Evolutionary conservation across 2,797 vertebrate species (phyloP).

Genomic region (Thaleichthys pacificus): DNA sequence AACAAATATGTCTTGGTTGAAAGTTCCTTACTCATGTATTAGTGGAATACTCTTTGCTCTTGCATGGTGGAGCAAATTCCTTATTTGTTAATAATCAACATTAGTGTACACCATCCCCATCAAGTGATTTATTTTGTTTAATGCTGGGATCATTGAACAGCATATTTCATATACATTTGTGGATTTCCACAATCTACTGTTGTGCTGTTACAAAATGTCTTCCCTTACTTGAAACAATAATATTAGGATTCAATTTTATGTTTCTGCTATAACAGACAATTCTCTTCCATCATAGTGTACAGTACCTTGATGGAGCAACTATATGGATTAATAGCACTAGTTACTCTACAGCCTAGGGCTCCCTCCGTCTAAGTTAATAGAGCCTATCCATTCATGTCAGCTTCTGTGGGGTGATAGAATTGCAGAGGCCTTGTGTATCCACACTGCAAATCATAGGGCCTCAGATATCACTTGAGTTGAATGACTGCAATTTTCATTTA

Average conservation of each 20-base stretch:
- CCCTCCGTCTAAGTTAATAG: constrained; percentile 78
- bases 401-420: constrained; percentile 76
- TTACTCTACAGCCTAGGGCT: constrained; percentile 74
- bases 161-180: not conserved
- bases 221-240: constrained; percentile 47
- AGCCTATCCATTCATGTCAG: constrained; percentile 83
- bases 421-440: constrained; percentile 71
- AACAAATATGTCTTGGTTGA: constrained; percentile 18
- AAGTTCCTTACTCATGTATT: not conserved
- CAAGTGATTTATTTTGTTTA: not conserved
- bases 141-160: not conserved
- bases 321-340: constrained; percentile 83
- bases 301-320: constrained; percentile 74
- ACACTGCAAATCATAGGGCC: constrained; percentile 65
- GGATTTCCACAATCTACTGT: constrained; percentile 2
- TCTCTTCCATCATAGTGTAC: constrained; percentile 41
- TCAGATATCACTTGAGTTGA: constrained; percentile 63
- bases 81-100: not conserved
- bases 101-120: not conserved
- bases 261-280: not conserved
- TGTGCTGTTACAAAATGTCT: not conserved
- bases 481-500: constrained; percentile 66
- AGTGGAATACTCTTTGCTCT: not conserved
- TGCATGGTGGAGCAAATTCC: not conserved
- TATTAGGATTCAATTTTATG: constrained; percentile 21